Percentiles rank a stretch among this genome's conserved stretches.
Evolutionary conservation across 2,113 vertebrate genomes (phyloP).

Genomic region (Leuciscus idus): DNA sequence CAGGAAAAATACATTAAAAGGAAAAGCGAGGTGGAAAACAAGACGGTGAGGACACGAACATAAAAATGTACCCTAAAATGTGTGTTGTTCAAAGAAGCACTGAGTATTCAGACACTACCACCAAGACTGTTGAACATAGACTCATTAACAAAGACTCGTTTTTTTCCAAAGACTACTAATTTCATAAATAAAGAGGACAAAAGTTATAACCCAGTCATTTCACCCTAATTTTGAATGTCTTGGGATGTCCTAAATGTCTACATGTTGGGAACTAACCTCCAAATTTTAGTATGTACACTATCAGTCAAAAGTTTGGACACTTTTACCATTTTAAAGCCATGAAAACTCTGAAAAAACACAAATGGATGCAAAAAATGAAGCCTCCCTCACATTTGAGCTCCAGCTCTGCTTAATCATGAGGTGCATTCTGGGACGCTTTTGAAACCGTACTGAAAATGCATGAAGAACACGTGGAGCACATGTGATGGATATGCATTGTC

Average conservation of each 20-base stretch:
- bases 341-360: neutral
- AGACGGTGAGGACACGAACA: neutral
- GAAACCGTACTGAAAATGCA: no score
- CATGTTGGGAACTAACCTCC: neutral
- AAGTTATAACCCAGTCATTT: neutral
- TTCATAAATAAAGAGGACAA: neutral
- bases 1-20: neutral
- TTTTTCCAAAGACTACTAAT: neutral
- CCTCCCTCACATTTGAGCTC: neutral
- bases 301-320: neutral
- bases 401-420: neutral
- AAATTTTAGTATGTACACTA: constrained; percentile 4
- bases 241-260: neutral
- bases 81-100: neutral
- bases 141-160: neutral
- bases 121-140: neutral
- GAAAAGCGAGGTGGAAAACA: neutral
- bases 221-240: neutral
- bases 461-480: no score
- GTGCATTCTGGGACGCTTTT: no score
- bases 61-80: neutral
- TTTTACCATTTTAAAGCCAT: neutral
- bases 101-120: neutral
- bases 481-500: neutral
- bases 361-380: neutral